Conservation (phyloP, 2,113 vertebrate genomes). For the Actenoides hombroni region DNA sequence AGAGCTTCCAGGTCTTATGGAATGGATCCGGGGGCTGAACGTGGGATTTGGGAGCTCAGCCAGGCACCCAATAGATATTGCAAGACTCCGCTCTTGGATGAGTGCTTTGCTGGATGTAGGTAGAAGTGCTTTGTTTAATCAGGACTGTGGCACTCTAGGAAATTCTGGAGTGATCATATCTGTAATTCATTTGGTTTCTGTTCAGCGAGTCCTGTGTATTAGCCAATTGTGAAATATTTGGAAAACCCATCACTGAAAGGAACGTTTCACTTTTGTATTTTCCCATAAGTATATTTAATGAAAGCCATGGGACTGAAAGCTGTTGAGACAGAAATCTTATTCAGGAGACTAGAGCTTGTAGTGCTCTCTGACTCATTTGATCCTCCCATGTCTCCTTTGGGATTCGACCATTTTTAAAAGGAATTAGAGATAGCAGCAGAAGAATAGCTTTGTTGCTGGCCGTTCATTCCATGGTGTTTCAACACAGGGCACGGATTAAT, state of each 20-base stretch:
- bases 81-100: neutral
- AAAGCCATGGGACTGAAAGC: conserved; percentile 51
- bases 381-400: conserved; percentile 35
- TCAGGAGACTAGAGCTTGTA: conserved; percentile 48
- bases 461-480: conserved; percentile 49
- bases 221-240: conserved; percentile 51
- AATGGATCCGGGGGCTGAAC: neutral
- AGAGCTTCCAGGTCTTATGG: neutral
- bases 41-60: neutral
- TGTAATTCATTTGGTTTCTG: conserved; percentile 28
- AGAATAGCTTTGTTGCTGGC: conserved; percentile 49
- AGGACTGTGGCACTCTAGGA: conserved; percentile 31
- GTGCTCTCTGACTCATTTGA: conserved; percentile 60
- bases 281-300: conserved; percentile 57
- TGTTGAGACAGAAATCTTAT: conserved; percentile 59
- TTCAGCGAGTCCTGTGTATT: conserved; percentile 6
- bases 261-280: conserved; percentile 50
- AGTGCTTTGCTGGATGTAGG: neutral
- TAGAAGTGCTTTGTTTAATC: conserved; percentile 43
- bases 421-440: conserved; percentile 59
- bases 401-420: conserved; percentile 49
- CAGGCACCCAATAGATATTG: conserved; percentile 17
- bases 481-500: conserved; percentile 54
- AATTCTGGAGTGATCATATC: conserved; percentile 15
- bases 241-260: conserved; percentile 51